These are phyloP conservation scores for Pteropus rufus DNA, from an alignment of 2,797 vertebrate species.

Conservation along the genomic window DNA sequence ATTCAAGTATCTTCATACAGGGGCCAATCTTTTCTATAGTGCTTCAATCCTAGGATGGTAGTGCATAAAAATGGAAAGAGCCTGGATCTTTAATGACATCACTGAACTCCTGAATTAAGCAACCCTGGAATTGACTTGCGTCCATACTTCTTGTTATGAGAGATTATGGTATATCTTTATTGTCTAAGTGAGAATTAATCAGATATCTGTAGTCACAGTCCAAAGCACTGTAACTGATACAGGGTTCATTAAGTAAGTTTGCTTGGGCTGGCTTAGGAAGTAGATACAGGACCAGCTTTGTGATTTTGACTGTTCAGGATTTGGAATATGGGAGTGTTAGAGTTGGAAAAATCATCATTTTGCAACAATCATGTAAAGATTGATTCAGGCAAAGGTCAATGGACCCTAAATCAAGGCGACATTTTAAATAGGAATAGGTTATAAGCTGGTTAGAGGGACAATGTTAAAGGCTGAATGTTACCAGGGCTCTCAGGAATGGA, in stretches of 20 bases:
- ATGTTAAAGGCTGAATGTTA: not conserved
- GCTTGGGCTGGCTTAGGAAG: not conserved
- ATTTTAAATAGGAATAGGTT: slow-evolving; percentile 11
- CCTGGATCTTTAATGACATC: not conserved
- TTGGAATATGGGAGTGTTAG: not conserved
- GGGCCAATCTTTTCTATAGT: not conserved
- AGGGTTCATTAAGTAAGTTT: not conserved
- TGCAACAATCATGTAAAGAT: not conserved
- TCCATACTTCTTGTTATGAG: not conserved
- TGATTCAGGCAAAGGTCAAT: not conserved
- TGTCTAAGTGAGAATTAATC: slow-evolving; percentile 13
- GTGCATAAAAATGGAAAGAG: not conserved
- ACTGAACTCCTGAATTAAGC: slow-evolving; percentile 10
- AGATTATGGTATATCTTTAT: slow-evolving; percentile 26
- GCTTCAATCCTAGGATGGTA: not conserved
- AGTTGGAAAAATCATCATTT: not conserved
- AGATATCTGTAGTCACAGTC: not conserved
- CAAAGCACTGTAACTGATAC: not conserved
- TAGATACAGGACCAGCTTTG: not conserved
- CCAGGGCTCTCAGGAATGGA: not conserved
- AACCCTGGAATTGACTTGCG: not conserved
- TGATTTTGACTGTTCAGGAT: not conserved
- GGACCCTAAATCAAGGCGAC: not conserved
- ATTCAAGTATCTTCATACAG: not conserved
- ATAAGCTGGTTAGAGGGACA: not conserved